A percentile compares a stretch with the other conserved stretches of the same genome.
Conservation (phyloP, 2,888 invertebrate genomes). For the Drosophila borealis region DNA sequence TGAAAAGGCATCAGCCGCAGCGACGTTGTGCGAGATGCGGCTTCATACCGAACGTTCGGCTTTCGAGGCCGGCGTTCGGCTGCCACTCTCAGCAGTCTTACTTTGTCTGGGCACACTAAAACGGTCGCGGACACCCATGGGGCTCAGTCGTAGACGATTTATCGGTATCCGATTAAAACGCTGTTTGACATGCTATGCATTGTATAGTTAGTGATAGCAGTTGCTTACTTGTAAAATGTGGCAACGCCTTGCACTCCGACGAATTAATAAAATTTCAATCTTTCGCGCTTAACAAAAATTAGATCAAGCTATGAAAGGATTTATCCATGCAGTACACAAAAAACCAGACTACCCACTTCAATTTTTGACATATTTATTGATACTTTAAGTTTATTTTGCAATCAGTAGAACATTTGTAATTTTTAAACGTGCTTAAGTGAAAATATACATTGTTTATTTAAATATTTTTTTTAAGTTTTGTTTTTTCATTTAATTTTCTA, state of each 20-base stretch:
- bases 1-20: no score
- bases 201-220: no score
- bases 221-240: conserved; percentile 13
- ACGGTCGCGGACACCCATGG: no score
- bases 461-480: conserved; percentile 16
- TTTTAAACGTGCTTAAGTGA: conserved; percentile 77
- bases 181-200: no score
- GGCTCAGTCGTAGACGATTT: no score
- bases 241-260: not conserved
- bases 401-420: conserved; percentile 77
- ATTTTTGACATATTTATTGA: conserved; percentile 63
- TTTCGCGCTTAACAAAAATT: no score
- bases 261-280: not conserved
- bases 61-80: no score
- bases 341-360: not conserved
- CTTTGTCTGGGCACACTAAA: no score
- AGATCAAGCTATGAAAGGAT: not conserved
- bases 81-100: no score
- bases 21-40: no score
- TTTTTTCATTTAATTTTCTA: conserved; percentile 70
- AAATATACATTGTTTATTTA: conserved; percentile 74
- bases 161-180: no score
- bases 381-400: conserved; percentile 70
- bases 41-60: no score
- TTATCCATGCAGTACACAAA: not conserved